Percentiles rank a stretch among this genome's conserved stretches.
These are phyloP conservation scores for Zingel zingel DNA, from an alignment of 2,113 vertebrate species.

Conservation along the genomic window DNA sequence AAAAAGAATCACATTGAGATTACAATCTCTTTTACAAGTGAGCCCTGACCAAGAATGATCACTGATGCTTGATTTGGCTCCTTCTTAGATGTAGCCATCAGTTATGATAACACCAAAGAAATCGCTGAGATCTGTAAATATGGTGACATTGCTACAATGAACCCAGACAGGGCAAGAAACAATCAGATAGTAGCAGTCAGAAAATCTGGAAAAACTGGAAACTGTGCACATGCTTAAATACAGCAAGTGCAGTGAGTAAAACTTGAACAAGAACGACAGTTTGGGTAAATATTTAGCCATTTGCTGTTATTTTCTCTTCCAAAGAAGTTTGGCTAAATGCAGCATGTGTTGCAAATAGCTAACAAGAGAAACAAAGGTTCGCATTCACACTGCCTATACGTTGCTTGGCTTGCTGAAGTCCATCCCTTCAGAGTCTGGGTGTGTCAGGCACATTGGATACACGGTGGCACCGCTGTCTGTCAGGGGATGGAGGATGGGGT, in stretches of 20 bases:
- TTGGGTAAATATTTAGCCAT: neutral
- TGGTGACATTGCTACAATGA: no score
- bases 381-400: neutral
- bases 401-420: neutral
- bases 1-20: no score
- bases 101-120: no score
- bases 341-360: neutral
- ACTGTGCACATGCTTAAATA: no score
- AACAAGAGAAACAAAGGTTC: neutral
- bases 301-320: neutral
- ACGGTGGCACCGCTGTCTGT: constrained; percentile 53
- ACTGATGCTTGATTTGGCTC: no score
- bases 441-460: constrained; percentile 30
- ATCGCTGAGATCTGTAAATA: no score
- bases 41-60: no score
- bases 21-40: no score
- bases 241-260: neutral
- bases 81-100: no score
- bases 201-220: neutral
- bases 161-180: no score
- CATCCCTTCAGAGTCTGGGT: constrained; percentile 14
- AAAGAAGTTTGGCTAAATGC: neutral
- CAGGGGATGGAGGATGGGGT: constrained; percentile 26
- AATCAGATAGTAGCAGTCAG: neutral
- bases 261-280: neutral